Evolutionary conservation across 2,888 invertebrate genomes (phyloP).

Genomic region (Heliconius hortense): DNA sequence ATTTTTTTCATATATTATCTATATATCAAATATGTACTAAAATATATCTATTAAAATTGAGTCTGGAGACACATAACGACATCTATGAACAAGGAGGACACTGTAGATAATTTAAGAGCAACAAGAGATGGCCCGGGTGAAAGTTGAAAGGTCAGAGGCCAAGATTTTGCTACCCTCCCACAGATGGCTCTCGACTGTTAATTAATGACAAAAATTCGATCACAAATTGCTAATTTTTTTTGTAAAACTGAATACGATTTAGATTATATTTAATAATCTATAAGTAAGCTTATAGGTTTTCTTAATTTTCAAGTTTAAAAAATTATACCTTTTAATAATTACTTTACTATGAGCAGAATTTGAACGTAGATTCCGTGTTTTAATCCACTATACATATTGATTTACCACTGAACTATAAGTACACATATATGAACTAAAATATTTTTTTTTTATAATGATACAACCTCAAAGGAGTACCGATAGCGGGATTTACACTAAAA

Average conservation of each 20-base stretch:
- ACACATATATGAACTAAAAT: background rate
- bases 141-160: constrained; percentile 27
- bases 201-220: background rate
- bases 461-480: constrained; percentile 27
- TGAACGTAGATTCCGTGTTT: background rate
- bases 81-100: constrained; percentile 46
- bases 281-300: too few relatives aligned
- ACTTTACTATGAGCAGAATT: background rate
- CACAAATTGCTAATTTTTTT: background rate
- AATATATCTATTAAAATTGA: background rate
- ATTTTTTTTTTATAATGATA: constrained; percentile 9
- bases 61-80: constrained; percentile 46
- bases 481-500: constrained; percentile 33
- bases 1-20: too few relatives aligned
- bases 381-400: background rate
- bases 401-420: background rate
- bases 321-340: background rate
- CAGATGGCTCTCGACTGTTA: constrained; percentile 54
- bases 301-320: too few relatives aligned
- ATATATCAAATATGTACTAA: background rate
- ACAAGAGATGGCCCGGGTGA: constrained; percentile 8
- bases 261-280: too few relatives aligned
- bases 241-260: too few relatives aligned
- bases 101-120: background rate
- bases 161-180: constrained; percentile 51